Conservation (phyloP, 2,113 vertebrate genomes). For the Dromaius novaehollandiae region DNA sequence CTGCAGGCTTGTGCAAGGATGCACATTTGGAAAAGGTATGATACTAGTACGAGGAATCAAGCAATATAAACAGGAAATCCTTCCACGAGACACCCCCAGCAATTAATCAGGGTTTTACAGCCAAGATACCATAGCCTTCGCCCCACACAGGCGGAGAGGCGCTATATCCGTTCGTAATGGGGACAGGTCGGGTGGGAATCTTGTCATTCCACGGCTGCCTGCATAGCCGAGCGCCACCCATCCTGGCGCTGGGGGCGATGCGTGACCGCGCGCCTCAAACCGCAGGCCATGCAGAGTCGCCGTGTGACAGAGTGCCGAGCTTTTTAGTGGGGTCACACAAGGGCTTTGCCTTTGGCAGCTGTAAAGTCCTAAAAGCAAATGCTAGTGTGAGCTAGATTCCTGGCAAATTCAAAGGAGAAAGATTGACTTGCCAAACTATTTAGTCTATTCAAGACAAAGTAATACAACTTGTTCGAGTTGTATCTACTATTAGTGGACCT, state of each 20-base stretch:
- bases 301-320: background rate
- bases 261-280: no score
- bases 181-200: rapidly evolving
- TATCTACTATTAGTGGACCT: constrained; percentile 39
- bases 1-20: background rate
- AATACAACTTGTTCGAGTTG: constrained; percentile 22
- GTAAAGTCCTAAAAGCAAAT: background rate
- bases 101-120: background rate
- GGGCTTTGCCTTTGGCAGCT: background rate
- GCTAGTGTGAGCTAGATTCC: background rate
- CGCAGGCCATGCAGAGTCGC: no score
- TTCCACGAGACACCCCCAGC: background rate
- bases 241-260: no score
- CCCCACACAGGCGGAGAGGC: background rate
- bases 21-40: background rate
- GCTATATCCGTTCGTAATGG: background rate
- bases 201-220: background rate
- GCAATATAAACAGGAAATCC: constrained; percentile 54
- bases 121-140: background rate
- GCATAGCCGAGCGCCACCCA: background rate
- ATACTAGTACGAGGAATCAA: background rate
- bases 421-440: constrained; percentile 22
- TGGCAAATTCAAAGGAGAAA: constrained; percentile 11
- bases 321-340: background rate
- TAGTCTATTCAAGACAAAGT: background rate